Base-by-base conservation (phyloP, 1,140 invertebrate genomes). In the Orius insidiosus region DNA sequence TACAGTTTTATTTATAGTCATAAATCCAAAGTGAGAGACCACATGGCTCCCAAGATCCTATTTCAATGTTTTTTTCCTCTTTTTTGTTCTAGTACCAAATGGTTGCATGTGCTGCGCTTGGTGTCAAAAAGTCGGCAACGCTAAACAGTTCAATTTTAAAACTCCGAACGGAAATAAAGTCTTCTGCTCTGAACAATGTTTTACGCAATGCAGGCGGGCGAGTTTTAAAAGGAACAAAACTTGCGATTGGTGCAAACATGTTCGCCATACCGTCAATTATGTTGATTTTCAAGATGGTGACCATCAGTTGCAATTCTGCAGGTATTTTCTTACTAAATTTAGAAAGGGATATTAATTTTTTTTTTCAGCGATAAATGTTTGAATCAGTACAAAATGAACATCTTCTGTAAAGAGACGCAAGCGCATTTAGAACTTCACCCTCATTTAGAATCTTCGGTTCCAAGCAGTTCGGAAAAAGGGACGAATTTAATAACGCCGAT, bases 331-430 rank as follows among this genome's bases (percentile, higher is more conserved):
- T 13, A n/a, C n/a, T n/a, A n/a, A n/a, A 24, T 37, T n/a, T n/a
- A n/a, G n/a, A n/a, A 19, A 18, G 11, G 18, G 10, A 34, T 45
- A 16, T 38, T 35, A 14, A 37, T 52, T 47, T 41, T 35, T 42
- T 35, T 61, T 81, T 72, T n/a, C 60, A 85, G 85, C 46, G 83
- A 89, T 60, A 90, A 90, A 68, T 93, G 87, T 59, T 68, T 92
- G 37, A 90, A 90, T 59, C 86, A 90, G 62, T 93, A 90, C 66
- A 92, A 93, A 67, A 90, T 93, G 85, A 85, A 89, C 58, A 88
- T 90, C 51, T 93, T 92, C 61, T 90, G 86, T 64, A 76, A 80
- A 18, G 86, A 90, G 63, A 88, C 86, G 2, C 78, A 86, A 61
- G 83, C 85, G 1, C 85, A 89, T 60, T 70, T 89, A 34, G 80